Percentiles rank a stretch among this genome's conserved stretches.
These are phyloP conservation scores for Pachyrhynchus sulphureomaculatus DNA, from an alignment of 1,140 invertebrate species.

Conservation along the genomic window DNA sequence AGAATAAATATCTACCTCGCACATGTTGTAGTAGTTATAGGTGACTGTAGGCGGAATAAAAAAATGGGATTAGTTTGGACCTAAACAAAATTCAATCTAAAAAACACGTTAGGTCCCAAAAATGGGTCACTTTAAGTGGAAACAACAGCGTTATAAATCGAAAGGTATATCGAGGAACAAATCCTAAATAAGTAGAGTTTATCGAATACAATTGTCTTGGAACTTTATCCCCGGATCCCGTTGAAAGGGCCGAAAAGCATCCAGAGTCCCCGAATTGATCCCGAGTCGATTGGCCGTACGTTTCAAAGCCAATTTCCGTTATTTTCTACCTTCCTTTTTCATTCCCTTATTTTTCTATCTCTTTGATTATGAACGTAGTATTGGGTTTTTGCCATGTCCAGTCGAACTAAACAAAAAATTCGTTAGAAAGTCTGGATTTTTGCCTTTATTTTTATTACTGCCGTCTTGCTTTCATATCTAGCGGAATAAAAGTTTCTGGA, in stretches of 20 bases:
- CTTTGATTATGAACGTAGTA: constrained; percentile 14
- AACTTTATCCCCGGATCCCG: constrained; percentile 19
- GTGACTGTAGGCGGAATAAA: too few species aligned
- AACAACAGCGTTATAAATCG: constrained; percentile 20
- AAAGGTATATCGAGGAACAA: constrained; percentile 27
- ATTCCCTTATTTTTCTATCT: constrained; percentile 23
- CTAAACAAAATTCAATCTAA: too few species aligned
- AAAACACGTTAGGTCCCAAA: neutral
- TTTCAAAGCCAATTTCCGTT: constrained; percentile 32
- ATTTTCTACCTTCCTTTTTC: constrained; percentile 29
- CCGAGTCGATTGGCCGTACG: constrained; percentile 26
- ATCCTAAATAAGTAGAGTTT: constrained; percentile 32
- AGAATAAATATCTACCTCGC: too few species aligned
- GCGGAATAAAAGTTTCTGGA: neutral
- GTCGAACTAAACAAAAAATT: neutral
- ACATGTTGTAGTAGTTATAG: too few species aligned
- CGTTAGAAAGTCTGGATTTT: neutral
- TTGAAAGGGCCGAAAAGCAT: constrained; percentile 24
- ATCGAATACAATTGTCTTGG: constrained; percentile 30
- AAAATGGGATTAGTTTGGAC: too few species aligned
- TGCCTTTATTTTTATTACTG: neutral
- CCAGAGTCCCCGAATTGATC: constrained; percentile 19
- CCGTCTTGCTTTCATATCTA: neutral
- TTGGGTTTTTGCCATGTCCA: neutral
- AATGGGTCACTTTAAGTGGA: neutral